A percentile compares a stretch with the other conserved stretches of the same genome.
Evolutionary conservation across 2,797 vertebrate species (phyloP).

Genomic region (Merluccius polli): DNA sequence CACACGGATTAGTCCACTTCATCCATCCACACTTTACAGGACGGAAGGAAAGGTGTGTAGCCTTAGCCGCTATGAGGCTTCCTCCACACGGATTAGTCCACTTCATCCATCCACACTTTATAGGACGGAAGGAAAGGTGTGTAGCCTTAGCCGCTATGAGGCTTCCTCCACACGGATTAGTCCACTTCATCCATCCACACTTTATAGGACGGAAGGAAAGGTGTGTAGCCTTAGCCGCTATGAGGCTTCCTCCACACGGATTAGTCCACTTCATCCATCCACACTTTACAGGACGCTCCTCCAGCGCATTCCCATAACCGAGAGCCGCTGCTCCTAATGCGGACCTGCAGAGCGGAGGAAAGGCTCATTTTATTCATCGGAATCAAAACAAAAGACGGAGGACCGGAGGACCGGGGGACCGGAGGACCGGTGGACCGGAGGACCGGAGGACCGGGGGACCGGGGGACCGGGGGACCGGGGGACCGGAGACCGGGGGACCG

Average conservation of each 20-base stretch:
- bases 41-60: not conserved
- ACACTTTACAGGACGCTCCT: not conserved
- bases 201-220: not conserved
- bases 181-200: not conserved
- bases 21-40: not conserved
- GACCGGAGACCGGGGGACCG: too few relatives aligned
- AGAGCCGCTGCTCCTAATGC: conserved; percentile 42
- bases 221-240: not conserved
- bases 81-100: not conserved
- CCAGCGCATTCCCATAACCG: too few relatives aligned
- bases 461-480: conserved; percentile 60
- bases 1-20: not conserved
- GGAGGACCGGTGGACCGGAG: conserved; percentile 57
- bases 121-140: not conserved
- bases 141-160: not conserved
- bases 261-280: not conserved
- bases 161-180: not conserved
- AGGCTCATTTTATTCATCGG: conserved; percentile 70
- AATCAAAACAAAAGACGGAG: conserved; percentile 71
- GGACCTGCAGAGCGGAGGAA: conserved; percentile 62
- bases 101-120: not conserved
- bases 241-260: not conserved
- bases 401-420: conserved; percentile 50
- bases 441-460: conserved; percentile 48
- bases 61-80: not conserved